phyloP scores from a whole-genome alignment of 2,797 vertebrate species.

The Carduelis carduelis region DNA sequence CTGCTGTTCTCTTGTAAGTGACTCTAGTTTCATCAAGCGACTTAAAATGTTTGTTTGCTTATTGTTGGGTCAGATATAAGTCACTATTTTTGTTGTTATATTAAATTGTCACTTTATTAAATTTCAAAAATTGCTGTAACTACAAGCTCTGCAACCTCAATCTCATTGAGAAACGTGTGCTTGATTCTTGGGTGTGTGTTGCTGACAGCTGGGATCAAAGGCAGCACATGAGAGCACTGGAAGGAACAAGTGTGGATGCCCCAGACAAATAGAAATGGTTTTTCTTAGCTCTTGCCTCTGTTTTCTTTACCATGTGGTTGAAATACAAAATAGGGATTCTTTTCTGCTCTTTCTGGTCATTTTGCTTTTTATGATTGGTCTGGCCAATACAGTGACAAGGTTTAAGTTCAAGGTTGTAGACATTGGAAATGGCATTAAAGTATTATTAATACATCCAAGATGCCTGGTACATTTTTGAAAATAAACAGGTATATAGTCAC shows the following conservation, averaged over 20 bases:
- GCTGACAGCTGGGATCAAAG: not conserved
- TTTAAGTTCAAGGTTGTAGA: not conserved
- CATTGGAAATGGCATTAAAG: not conserved
- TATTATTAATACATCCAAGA: not conserved
- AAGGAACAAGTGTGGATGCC: not conserved
- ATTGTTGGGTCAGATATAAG: not conserved
- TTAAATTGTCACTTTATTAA: not conserved
- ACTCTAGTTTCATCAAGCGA: not conserved
- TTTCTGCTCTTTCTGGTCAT: not conserved
- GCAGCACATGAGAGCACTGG: not conserved
- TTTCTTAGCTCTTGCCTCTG: not conserved
- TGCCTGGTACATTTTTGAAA: not conserved
- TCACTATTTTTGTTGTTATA: not conserved
- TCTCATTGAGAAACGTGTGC: not conserved
- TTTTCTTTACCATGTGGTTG: not conserved
- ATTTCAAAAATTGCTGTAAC: not conserved
- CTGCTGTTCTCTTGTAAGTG: not conserved
- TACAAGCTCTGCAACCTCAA: not conserved
- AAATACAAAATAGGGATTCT: not conserved
- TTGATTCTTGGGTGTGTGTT: fast-evolving
- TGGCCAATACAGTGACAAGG: not conserved
- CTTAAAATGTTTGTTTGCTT: not conserved
- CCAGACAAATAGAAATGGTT: fast-evolving
- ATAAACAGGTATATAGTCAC: not conserved
- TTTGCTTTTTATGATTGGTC: not conserved